Evolutionary conservation across 2,888 invertebrate genomes (phyloP).

Genomic region (Tubulanus polymorphus): DNA sequence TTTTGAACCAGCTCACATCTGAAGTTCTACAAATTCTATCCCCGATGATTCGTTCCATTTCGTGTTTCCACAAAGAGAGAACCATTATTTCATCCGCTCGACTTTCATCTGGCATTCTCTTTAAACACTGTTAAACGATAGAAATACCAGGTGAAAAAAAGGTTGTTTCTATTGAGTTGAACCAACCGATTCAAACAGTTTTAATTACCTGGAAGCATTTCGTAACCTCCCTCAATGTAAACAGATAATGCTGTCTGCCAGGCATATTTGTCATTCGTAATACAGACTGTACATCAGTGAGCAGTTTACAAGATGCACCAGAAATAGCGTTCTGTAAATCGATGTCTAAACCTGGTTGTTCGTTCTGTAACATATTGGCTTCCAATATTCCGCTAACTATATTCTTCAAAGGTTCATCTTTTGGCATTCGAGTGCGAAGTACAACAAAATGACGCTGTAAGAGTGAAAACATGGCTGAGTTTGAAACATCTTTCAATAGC

Average conservation of each 20-base stretch:
- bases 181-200: too few relatives aligned
- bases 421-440: conserved; percentile 43
- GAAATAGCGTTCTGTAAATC: conserved; percentile 47
- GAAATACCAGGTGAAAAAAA: conserved; percentile 1
- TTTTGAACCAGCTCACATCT: conserved; percentile 50
- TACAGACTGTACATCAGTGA: conserved; percentile 40
- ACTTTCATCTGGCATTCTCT: conserved; percentile 46
- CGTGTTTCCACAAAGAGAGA: conserved; percentile 50
- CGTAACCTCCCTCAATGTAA: conserved; percentile 48
- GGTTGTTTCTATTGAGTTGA: too few relatives aligned
- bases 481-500: too few relatives aligned
- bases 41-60: conserved; percentile 44
- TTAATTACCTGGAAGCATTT: conserved; percentile 49
- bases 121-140: conserved; percentile 35
- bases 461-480: conserved; percentile 1
- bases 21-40: conserved; percentile 44
- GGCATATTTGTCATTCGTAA: conserved; percentile 46
- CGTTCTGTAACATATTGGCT: conserved; percentile 47
- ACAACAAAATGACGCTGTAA: conserved; percentile 52
- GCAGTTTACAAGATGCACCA: conserved; percentile 44
- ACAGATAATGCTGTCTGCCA: conserved; percentile 50
- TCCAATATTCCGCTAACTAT: conserved; percentile 49
- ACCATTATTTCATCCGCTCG: conserved; percentile 48
- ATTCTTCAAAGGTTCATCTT: conserved; percentile 39
- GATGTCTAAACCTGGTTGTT: conserved; percentile 43